Percentiles rank a stretch among this genome's conserved stretches.
Evolutionary conservation across 1,140 invertebrate genomes (phyloP).

Genomic region (Amphibalanus amphitrite): DNA sequence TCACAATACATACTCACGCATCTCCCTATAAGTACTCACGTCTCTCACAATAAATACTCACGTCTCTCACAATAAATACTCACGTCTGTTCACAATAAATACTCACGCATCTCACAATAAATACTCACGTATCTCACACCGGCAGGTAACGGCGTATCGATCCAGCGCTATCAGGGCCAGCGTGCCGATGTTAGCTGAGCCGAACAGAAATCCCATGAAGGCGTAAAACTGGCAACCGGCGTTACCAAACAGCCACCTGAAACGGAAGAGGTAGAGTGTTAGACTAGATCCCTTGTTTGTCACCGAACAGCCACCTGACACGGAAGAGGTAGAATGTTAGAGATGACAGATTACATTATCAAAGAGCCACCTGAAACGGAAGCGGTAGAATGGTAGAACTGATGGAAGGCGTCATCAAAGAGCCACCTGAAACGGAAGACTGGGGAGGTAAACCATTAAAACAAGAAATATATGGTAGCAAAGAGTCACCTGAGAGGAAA

Average conservation of each 20-base stretch:
- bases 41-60: too few species aligned
- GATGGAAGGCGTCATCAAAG: too few species aligned
- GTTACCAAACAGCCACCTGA: slow-evolving; percentile 27
- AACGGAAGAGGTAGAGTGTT: neutral
- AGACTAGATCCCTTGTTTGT: slow-evolving; percentile 22
- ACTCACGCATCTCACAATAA: too few species aligned
- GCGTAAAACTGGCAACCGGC: slow-evolving; percentile 26
- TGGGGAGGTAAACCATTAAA: too few species aligned
- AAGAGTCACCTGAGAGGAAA: too few species aligned
- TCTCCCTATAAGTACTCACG: too few species aligned
- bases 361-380: neutral
- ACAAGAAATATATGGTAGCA: too few species aligned
- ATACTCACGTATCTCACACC: slow-evolving; percentile 16
- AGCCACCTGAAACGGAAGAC: too few species aligned
- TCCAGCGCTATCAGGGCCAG: slow-evolving; percentile 25
- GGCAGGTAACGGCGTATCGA: slow-evolving; percentile 22
- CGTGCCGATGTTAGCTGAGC: slow-evolving; percentile 24
- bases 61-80: too few species aligned
- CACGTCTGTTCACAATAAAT: too few species aligned
- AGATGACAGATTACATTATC: neutral
- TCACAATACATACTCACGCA: too few species aligned
- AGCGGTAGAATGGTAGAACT: neutral
- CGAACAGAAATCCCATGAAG: slow-evolving; percentile 26
- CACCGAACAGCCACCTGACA: slow-evolving; percentile 26
- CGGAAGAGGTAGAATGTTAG: neutral